Percentiles rank a stretch among this genome's conserved stretches.
Conservation (phyloP, 2,113 vertebrate genomes). For the Catharus minimus region DNA sequence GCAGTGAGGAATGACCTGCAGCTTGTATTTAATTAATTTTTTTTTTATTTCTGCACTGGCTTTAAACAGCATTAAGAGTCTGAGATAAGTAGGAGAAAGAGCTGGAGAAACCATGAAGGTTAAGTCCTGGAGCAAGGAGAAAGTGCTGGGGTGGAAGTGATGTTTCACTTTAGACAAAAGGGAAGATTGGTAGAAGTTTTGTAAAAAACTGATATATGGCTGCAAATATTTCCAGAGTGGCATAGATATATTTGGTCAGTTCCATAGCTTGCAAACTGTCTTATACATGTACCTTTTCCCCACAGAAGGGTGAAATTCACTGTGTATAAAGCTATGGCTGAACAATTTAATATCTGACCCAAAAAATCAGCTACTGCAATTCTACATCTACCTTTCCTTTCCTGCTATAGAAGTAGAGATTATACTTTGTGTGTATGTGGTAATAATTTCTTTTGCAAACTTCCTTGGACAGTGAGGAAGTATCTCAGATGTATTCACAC, state of each 20-base stretch:
- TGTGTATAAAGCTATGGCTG: not conserved
- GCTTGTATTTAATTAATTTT: not conserved
- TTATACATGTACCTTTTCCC: not conserved
- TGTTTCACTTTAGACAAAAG: not conserved
- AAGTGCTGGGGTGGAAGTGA: not conserved
- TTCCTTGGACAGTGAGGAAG: not conserved
- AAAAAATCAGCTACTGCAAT: not conserved
- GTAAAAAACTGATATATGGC: not conserved
- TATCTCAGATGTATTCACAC: not conserved
- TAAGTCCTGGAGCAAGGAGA: not conserved
- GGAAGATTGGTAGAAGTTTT: not conserved
- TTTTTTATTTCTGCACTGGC: not conserved
- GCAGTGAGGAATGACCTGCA: not conserved
- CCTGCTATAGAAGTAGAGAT: not conserved
- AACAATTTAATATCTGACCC: not conserved
- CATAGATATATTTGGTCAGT: not conserved
- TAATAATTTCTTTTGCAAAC: not conserved
- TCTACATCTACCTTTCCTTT: not conserved
- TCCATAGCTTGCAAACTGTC: not conserved
- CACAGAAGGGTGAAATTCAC: not conserved
- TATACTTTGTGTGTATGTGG: not conserved
- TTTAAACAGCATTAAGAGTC: not conserved
- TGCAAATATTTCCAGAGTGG: not conserved
- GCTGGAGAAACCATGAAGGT: not conserved
- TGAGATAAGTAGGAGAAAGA: not conserved